Conservation (phyloP, 2,113 vertebrate genomes). For the Pardalotus punctatus region DNA sequence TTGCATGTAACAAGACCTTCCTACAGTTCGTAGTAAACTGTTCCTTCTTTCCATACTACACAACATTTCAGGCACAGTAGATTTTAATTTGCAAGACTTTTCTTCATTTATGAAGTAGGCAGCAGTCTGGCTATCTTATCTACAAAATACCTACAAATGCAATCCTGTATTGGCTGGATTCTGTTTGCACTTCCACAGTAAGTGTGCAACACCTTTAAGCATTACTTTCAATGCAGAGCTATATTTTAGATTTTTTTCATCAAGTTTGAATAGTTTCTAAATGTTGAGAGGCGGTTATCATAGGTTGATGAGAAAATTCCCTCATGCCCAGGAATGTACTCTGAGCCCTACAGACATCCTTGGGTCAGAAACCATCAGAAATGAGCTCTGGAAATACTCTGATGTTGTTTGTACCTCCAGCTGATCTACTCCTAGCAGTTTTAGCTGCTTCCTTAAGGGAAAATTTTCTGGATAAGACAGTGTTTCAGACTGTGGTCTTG, state of each 20-base stretch:
- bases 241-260: background rate
- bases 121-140: background rate
- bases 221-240: background rate
- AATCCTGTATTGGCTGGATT: background rate
- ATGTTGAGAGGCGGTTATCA: background rate
- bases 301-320: background rate
- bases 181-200: background rate
- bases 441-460: background rate
- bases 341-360: background rate
- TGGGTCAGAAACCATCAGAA: background rate
- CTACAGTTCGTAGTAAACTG: background rate
- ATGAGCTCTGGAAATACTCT: background rate
- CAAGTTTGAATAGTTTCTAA: background rate
- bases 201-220: background rate
- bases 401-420: background rate
- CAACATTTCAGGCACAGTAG: background rate
- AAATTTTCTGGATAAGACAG: background rate
- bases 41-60: background rate
- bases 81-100: background rate
- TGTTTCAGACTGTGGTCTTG: background rate
- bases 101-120: background rate
- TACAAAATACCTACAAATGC: background rate
- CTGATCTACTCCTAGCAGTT: background rate
- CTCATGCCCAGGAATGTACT: background rate
- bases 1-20: background rate